Conservation (phyloP, 2,113 vertebrate species). For the Calcarius ornatus region DNA sequence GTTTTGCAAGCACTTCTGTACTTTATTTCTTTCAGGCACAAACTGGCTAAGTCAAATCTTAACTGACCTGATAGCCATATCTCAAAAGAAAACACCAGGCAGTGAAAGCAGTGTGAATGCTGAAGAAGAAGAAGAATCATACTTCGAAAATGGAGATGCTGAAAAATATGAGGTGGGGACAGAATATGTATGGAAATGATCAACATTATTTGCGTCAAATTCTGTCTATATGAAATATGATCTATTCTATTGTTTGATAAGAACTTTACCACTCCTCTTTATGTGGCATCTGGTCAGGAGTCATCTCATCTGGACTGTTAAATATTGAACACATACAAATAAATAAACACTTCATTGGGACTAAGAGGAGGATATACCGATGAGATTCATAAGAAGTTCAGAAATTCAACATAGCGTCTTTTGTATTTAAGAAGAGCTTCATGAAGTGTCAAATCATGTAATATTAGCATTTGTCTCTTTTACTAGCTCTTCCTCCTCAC, state of each 20-base stretch:
- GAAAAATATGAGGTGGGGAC: constrained; percentile 11
- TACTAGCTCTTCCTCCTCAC: neutral
- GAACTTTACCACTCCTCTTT: neutral
- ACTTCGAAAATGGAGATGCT: neutral
- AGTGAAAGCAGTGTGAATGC: neutral
- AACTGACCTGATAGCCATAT: neutral
- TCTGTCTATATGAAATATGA: neutral
- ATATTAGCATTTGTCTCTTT: neutral
- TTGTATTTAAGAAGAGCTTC: neutral
- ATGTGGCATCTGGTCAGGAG: neutral
- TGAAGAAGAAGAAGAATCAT: neutral
- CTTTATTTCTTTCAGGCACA: neutral
- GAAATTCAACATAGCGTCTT: neutral
- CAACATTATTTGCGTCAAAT: neutral
- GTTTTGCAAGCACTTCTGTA: neutral
- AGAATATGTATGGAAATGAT: neutral
- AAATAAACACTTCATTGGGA: neutral
- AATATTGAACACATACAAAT: neutral
- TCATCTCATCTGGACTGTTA: neutral
- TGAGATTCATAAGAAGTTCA: neutral
- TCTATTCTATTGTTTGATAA: neutral
- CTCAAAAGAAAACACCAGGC: neutral
- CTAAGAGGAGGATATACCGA: neutral
- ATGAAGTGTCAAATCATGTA: neutral
- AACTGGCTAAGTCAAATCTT: constrained; percentile 46